phyloP scores from a whole-genome alignment of 2,113 vertebrate species.

The Urocolius indicus region DNA sequence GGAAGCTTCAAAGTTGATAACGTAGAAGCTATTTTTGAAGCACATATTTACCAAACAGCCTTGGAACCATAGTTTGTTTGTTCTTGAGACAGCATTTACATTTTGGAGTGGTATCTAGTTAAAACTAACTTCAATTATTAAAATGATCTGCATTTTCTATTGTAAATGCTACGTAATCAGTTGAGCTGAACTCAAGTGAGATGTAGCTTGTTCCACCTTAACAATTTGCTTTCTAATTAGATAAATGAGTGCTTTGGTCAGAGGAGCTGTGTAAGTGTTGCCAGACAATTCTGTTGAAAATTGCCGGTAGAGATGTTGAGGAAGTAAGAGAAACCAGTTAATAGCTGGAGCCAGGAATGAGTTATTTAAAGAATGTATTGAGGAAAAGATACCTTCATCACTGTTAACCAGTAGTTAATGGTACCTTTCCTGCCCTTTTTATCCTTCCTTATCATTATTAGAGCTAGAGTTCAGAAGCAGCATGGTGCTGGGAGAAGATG shows the following conservation, averaged over 20 bases:
- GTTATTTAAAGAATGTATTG: background rate
- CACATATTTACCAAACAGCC: background rate
- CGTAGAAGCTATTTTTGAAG: background rate
- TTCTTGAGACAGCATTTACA: background rate
- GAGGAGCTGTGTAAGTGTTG: background rate
- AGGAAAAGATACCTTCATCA: background rate
- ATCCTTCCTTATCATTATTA: background rate
- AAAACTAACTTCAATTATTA: background rate
- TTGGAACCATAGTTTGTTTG: background rate
- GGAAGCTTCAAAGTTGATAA: background rate
- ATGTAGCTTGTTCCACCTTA: background rate
- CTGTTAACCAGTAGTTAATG: background rate
- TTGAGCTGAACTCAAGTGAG: background rate
- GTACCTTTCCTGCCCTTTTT: background rate
- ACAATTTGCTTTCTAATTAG: background rate
- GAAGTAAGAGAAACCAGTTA: background rate
- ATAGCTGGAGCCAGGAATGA: background rate
- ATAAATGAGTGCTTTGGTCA: background rate
- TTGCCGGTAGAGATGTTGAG: background rate
- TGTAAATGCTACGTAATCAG: background rate
- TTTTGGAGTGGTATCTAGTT: background rate
- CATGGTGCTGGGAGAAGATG: background rate
- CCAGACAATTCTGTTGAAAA: background rate
- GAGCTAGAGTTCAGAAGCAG: background rate
- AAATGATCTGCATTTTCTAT: background rate